Base-by-base conservation (phyloP, 2,113 vertebrate genomes). In the Eptesicus fuscus region DNA sequence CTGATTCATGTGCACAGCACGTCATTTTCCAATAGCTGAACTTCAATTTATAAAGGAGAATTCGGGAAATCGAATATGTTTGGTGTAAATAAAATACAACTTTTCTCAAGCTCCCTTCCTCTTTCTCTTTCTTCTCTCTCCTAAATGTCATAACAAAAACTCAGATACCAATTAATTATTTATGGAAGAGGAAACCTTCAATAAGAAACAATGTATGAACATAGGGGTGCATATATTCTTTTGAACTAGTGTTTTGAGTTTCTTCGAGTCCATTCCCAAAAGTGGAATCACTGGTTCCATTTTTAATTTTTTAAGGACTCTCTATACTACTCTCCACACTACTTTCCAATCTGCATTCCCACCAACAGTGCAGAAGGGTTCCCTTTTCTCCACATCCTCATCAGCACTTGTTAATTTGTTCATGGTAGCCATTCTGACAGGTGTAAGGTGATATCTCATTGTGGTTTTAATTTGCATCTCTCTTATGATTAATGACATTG, bases 81-180 rank as follows among this genome's bases (percentile, higher is more conserved):
- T 85, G 69, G 23, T 3, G 1, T 82, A 91, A 92, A 94, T 76
- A 93, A 91, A 93, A 92, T 30, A 77, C 9, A 59, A n/a, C 25
- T 89, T 83, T 88, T 44, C 44, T 87, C 59, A 83, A 84, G 7
- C 14, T 67, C 32, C 17, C 4, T 32, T 71, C 70, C 10, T 49
- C 22, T 88, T 83, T 87, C 6, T 74, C 20, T 79, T 83, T 51
- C 49, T 93, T 83, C n/a, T 93, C 8, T 35, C 35, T 83, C 56
- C 28, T 51, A 95, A 94, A 74, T 83, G 25, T 88, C 51, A 63
- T 16, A 35, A 92, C 59, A 49, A 84, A 78, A 61, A 82, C 4
- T 73, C 59, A 73, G 77, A 8, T 37, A 40, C 20, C 74, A 80
- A 61, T 88, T 80, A 65, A 76, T 83, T 79, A 79, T 86, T 78